These are phyloP conservation scores for Hydrotaea diabolus DNA, from an alignment of 2,888 invertebrate species.

Conservation along the genomic window DNA sequence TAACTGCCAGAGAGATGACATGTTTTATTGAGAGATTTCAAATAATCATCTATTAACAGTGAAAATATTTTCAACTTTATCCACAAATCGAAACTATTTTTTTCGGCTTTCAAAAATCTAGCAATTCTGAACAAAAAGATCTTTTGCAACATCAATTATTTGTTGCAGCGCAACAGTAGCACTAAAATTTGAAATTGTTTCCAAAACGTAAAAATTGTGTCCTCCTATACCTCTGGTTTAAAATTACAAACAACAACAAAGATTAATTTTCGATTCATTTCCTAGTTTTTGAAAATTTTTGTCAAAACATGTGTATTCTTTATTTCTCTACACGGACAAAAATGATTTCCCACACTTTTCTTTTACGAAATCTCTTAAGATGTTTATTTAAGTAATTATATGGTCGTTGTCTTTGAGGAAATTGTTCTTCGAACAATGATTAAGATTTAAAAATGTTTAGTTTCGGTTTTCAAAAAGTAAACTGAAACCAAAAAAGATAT, in stretches of 20 bases:
- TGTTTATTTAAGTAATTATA: constrained; percentile 33
- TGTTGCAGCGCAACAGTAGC: too few relatives aligned
- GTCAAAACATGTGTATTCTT: neutral
- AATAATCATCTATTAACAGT: too few relatives aligned
- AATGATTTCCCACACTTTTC: constrained; percentile 19
- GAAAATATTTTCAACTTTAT: too few relatives aligned
- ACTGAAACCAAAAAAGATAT: constrained; percentile 12
- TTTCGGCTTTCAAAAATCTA: too few relatives aligned
- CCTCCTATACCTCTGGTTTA: neutral
- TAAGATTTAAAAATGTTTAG: neutral
- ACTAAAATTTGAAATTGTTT: too few relatives aligned
- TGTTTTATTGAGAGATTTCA: too few relatives aligned
- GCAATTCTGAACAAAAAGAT: too few relatives aligned
- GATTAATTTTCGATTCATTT: neutral
- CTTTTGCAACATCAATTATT: too few relatives aligned
- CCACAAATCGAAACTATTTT: too few relatives aligned
- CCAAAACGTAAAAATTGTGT: too few relatives aligned
- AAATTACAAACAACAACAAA: neutral
- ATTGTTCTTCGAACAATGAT: constrained; percentile 8
- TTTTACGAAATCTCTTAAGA: neutral
- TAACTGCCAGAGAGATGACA: too few relatives aligned
- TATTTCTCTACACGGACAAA: too few relatives aligned
- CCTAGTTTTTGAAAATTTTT: neutral
- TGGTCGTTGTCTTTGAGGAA: neutral
- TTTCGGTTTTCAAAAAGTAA: neutral